Base-by-base conservation (phyloP, 2,113 vertebrate genomes). In the Desmodus rotundus region DNA sequence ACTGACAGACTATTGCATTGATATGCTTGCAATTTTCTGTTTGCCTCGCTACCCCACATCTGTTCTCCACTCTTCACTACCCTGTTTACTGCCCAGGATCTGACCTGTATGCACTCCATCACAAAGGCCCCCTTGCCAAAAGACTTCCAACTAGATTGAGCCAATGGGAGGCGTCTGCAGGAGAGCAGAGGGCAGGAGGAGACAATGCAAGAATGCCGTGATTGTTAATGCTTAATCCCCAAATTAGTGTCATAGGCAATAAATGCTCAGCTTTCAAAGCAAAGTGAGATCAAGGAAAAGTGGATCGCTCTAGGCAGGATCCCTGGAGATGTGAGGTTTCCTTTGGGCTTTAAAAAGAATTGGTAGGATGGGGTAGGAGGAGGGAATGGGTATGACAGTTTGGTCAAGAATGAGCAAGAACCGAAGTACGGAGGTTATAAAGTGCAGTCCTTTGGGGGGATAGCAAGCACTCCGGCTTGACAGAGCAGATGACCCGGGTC, bases 341-440 rank as follows among this genome's bases (percentile, higher is more conserved):
- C 31, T 90, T 95, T 82, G 47, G 36, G 33, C 28, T 93, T 95
- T 89, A 92, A 87, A 92, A 87, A 82, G 26, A 78, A 43, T 26
- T 68, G 17, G 15, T 89, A 67, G 26, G 24, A 33, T 63, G 33
- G 26, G 7, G 5, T 43, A 89, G 33, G 26, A 90, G 38, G 38
- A 58, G 7, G 41, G 16, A 41, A 3, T 36, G 2, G 1, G 0
- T 73, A 28, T 54, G 38, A 47, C 13, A 65, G 19, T 28, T 80
- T 43, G 33, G 17, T 88, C 17, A 81, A 89, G 11, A 83, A 56
- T 82, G 54, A 56, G 17, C 45, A 70, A 87, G 52, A 81, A 74
- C 20, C 41, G 68, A 58, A 89, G 19, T 13, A 43, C 6, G 2
- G 47, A 73, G n/a, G 14, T 43, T 89, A 43, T 2, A 43, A 81